Evolutionary conservation across 2,888 invertebrate species (phyloP).

Genomic region (Perdita meconis): DNA sequence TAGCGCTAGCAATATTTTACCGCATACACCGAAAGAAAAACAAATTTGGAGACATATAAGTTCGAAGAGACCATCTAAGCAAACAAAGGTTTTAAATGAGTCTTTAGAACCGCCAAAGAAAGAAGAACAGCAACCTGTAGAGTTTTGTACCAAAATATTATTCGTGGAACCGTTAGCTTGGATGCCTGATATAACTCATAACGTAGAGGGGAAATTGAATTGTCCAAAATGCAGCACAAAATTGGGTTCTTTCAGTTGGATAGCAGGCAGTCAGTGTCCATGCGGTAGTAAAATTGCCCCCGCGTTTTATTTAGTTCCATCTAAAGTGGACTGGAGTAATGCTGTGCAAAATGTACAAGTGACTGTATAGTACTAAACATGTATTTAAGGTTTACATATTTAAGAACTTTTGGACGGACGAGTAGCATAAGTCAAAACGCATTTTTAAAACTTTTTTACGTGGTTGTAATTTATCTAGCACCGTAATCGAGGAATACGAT

Average conservation of each 20-base stretch:
- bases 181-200: slow-evolving; percentile 91
- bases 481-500: slow-evolving; percentile 42
- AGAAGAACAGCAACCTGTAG: slow-evolving; percentile 70
- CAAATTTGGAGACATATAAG: slow-evolving; percentile 85
- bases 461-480: slow-evolving; percentile 38
- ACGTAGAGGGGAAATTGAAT: slow-evolving; percentile 92
- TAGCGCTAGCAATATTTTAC: slow-evolving; percentile 91
- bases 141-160: slow-evolving; percentile 89
- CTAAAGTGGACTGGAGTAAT: slow-evolving; percentile 95
- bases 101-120: slow-evolving; percentile 60
- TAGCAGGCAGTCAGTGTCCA: slow-evolving; percentile 93
- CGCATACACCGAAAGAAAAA: slow-evolving; percentile 87
- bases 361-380: slow-evolving; percentile 86
- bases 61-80: slow-evolving; percentile 73
- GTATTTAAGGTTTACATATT: slow-evolving; percentile 27
- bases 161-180: slow-evolving; percentile 96
- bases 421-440: slow-evolving; percentile 29
- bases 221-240: slow-evolving; percentile 94
- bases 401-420: slow-evolving; percentile 45
- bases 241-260: slow-evolving; percentile 96
- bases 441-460: slow-evolving; percentile 57
- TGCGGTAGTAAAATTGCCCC: slow-evolving; percentile 96
- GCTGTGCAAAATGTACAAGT: slow-evolving; percentile 94
- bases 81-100: slow-evolving; percentile 56
- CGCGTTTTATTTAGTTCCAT: slow-evolving; percentile 95